Evolutionary conservation across 2,113 vertebrate species (phyloP), one percentile per base, ranked within the genome.

Genomic region (Halcyon malimbica): DNA sequence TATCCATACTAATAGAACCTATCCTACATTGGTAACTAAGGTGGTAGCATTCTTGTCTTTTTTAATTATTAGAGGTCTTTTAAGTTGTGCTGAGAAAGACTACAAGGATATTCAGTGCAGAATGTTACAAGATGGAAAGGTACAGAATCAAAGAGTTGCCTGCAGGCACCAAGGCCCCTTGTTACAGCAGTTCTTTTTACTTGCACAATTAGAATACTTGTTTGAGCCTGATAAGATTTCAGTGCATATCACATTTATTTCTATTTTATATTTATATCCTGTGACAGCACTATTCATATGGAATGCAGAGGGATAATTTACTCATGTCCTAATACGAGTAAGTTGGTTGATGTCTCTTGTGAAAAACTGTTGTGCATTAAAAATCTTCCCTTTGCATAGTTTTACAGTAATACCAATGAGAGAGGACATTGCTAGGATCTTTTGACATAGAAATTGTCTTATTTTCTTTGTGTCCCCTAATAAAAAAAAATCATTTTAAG

Each of bases 81-180:
- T 83, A 95, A 93, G 77, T 82, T 92, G 90, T 89, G 78, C 87
- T 94, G 80, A 94, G 73, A 95, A 92, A 91, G 50, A 85, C 83
- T 96, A 86, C 91, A 96, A 91, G 83, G 81, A 88, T 92, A 94
- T 95, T 91, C 95, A 71, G 74, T 29, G 46, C 37, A 90, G 91
- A 97, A 75, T 70, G 83, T 80, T 92, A 94, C 87, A 96, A 95
- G 93, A 93, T 0, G 2, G 92, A 95, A 97, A 97, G 92, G 96
- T 94, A 96, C 44, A 83, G 82, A 97, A 97, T 97, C 96, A 97
- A 97, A 97, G 96, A 82, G 80, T 96, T 95, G 97, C 96, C 96
- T 95, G 87, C 70, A 95, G 97, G 97, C 96, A 97, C 68, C 78
- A 69, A 88, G 77, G 93, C 80, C 92, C 81, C 93, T 92, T 96